Conservation (phyloP, 2,113 vertebrate species). For the Neotoma lepida region DNA sequence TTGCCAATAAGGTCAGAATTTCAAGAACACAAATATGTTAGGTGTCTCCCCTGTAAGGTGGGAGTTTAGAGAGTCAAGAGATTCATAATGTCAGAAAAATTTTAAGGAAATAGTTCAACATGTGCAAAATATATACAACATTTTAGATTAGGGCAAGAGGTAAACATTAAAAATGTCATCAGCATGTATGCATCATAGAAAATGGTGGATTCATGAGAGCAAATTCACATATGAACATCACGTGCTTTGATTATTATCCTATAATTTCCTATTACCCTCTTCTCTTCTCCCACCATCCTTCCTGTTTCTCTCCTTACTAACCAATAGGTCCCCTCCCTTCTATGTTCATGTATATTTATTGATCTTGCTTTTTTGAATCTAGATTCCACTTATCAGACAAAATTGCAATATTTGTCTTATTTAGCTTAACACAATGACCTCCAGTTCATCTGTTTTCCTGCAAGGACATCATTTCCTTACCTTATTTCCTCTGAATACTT, state of each 20-base stretch:
- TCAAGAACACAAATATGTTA: background rate
- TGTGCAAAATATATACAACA: background rate
- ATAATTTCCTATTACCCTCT: background rate
- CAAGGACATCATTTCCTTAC: constrained; percentile 79
- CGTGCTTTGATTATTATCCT: background rate
- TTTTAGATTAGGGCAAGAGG: background rate
- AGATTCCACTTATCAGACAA: too few relatives aligned
- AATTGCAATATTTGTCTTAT: background rate
- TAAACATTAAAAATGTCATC: background rate
- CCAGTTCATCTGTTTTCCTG: background rate
- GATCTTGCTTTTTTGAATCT: background rate
- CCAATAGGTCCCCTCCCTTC: background rate
- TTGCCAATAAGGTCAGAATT: background rate
- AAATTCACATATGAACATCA: background rate
- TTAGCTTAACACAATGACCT: background rate
- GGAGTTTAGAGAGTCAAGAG: background rate
- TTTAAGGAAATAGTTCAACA: background rate
- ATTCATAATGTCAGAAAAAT: background rate
- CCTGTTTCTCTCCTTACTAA: background rate
- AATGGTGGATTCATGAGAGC: background rate
- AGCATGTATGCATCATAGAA: background rate
- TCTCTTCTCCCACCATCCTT: background rate
- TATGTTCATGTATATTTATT: background rate
- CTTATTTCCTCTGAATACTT: constrained; percentile 98
- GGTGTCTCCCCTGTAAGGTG: background rate